Evolutionary conservation across 2,888 invertebrate species (phyloP).

Genomic region (Lobophora halterata): DNA sequence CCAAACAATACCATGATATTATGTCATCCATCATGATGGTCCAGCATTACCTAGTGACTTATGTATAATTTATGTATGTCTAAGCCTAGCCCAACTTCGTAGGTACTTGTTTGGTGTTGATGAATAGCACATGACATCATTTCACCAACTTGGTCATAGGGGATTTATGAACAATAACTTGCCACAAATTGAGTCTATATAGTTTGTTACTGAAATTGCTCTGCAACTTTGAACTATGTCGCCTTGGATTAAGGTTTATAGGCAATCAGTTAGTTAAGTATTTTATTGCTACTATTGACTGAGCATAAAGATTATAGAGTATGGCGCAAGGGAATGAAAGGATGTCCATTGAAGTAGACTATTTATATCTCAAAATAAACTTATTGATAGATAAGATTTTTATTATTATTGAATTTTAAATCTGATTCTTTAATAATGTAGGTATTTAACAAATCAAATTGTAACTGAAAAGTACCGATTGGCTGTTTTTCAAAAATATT

Average conservation of each 20-base stretch:
- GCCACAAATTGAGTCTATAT: slow-evolving; percentile 15
- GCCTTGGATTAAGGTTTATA: slow-evolving; percentile 8
- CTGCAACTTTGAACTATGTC: slow-evolving; percentile 9
- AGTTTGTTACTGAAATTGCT: slow-evolving; percentile 4
- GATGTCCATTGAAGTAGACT: no score
- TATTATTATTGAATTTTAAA: no score
- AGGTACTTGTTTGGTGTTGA: slow-evolving; percentile 16
- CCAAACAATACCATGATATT: no score
- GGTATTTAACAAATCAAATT: no score
- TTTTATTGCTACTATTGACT: slow-evolving; percentile 3
- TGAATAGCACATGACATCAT: slow-evolving; percentile 32
- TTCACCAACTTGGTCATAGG: slow-evolving; percentile 16
- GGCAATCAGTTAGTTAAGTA: neutral
- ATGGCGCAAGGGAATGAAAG: no score
- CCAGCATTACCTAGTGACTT: slow-evolving; percentile 5
- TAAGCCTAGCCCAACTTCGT: slow-evolving; percentile 19
- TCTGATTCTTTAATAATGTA: no score
- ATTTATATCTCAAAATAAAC: no score
- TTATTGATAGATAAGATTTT: no score
- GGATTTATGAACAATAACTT: slow-evolving; percentile 23
- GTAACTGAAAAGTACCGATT: no score
- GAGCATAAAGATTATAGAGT: slow-evolving; percentile 7
- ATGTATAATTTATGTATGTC: slow-evolving; percentile 13
- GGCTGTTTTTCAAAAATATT: no score
- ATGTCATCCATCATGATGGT: neutral